Conservation (phyloP, 2,888 invertebrate genomes). For the Ellobium chinense region DNA sequence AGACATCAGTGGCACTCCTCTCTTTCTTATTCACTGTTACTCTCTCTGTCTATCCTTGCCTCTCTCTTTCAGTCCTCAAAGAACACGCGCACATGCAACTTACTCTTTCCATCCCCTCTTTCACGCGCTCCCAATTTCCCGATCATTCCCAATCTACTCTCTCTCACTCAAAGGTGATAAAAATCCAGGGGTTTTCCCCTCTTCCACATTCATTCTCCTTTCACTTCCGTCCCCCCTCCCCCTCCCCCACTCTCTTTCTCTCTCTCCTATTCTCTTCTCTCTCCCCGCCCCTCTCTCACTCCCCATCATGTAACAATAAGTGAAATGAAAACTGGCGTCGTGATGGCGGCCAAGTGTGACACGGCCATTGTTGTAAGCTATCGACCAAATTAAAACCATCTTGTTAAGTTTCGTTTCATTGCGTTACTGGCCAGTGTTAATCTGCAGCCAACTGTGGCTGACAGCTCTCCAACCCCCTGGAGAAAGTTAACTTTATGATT, state of each 20-base stretch:
- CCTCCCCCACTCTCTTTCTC: slow-evolving; percentile 19
- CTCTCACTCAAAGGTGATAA: too few species aligned
- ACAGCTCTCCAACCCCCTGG: slow-evolving; percentile 6
- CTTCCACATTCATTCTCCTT: too few species aligned
- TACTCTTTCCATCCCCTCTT: too few species aligned
- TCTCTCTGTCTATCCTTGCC: too few species aligned
- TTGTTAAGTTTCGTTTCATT: slow-evolving; percentile 35
- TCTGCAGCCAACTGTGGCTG: slow-evolving; percentile 16
- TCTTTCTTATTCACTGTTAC: too few species aligned
- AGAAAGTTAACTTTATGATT: background rate
- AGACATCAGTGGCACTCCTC: too few species aligned
- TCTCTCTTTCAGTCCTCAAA: too few species aligned
- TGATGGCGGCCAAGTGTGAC: slow-evolving; percentile 12
- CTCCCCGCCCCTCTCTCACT: slow-evolving; percentile 3
- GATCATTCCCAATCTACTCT: background rate
- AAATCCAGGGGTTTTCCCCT: too few species aligned
- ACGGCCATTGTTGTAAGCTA: slow-evolving; percentile 21
- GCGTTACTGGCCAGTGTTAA: slow-evolving; percentile 24
- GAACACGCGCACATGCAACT: too few species aligned
- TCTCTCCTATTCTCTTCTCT: background rate
- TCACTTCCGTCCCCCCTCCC: background rate
- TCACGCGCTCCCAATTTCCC: too few species aligned
- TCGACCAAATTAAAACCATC: slow-evolving; percentile 34
- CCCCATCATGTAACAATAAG: background rate
- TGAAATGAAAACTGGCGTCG: slow-evolving; percentile 32